Conservation (phyloP, 2,113 vertebrate genomes). For the Vanacampus margaritifer region DNA sequence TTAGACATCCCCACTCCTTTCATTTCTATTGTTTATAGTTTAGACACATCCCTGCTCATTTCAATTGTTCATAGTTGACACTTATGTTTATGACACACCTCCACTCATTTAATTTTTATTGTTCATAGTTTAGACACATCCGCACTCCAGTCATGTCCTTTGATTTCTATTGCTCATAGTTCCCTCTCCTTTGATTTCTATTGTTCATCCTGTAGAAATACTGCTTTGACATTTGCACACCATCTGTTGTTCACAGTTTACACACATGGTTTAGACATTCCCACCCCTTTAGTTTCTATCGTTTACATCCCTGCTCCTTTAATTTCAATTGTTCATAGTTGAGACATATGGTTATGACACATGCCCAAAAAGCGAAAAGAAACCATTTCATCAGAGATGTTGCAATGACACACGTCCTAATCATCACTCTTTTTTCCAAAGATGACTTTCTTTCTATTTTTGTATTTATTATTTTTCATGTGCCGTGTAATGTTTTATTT, state of each 20-base stretch:
- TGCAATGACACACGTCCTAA: conserved; percentile 41
- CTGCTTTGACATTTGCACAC: too few relatives aligned
- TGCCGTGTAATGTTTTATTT: conserved; percentile 32
- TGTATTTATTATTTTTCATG: not conserved
- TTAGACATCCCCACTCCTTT: too few relatives aligned
- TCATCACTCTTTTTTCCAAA: conserved; percentile 41
- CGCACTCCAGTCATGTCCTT: not conserved
- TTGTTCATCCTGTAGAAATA: too few relatives aligned
- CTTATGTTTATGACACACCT: not conserved
- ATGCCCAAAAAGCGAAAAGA: not conserved
- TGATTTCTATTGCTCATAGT: not conserved
- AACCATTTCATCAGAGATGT: conserved; percentile 46
- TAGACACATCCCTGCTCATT: too few relatives aligned
- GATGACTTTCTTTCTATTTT: conserved; percentile 33
- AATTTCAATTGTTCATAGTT: not conserved
- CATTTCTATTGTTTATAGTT: too few relatives aligned
- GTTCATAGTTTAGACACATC: not conserved
- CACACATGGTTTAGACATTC: too few relatives aligned
- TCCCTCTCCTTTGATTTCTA: too few relatives aligned
- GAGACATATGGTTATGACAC: too few relatives aligned
- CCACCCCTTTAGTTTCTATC: too few relatives aligned
- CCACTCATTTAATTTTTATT: not conserved
- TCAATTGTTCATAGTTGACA: not conserved
- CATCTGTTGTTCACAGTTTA: too few relatives aligned
- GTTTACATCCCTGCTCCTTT: too few relatives aligned